These are phyloP conservation scores for Chlamydotis undulata DNA, from an alignment of 2,113 vertebrate genomes.

Conservation along the genomic window DNA sequence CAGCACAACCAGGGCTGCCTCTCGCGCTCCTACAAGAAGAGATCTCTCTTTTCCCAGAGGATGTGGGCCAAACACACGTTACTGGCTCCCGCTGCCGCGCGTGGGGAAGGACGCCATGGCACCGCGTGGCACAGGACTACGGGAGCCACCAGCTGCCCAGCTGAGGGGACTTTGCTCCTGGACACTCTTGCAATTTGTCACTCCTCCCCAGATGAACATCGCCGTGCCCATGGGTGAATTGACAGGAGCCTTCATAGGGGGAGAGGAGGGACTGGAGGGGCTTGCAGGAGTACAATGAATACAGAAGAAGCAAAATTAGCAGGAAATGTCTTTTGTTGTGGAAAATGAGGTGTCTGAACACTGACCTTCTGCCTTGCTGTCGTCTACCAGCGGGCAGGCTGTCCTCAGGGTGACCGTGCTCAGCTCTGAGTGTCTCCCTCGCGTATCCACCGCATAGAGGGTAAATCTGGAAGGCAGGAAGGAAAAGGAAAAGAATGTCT, in stretches of 20 bases:
- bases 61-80: rapidly evolving
- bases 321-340: rapidly evolving
- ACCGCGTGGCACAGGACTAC: not conserved
- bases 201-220: rapidly evolving
- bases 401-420: constrained; percentile 92
- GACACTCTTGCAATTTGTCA: not conserved
- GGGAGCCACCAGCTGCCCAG: not conserved
- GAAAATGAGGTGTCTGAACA: not conserved
- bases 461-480: constrained; percentile 84
- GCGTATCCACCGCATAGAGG: constrained; percentile 91
- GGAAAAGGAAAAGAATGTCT: not conserved
- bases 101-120: rapidly evolving
- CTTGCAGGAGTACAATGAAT: not conserved
- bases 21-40: not conserved
- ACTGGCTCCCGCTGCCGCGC: rapidly evolving
- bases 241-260: not conserved
- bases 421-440: constrained; percentile 90
- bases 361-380: constrained; percentile 95
- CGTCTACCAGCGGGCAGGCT: constrained; percentile 93
- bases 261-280: not conserved
- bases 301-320: not conserved
- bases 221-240: rapidly evolving
- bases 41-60: not conserved
- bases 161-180: not conserved
- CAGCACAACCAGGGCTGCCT: not conserved